A percentile compares a stretch with the other conserved stretches of the same genome.
These are phyloP conservation scores for Conopomorpha cramerella DNA, from an alignment of 1,140 invertebrate species.

Conservation along the genomic window DNA sequence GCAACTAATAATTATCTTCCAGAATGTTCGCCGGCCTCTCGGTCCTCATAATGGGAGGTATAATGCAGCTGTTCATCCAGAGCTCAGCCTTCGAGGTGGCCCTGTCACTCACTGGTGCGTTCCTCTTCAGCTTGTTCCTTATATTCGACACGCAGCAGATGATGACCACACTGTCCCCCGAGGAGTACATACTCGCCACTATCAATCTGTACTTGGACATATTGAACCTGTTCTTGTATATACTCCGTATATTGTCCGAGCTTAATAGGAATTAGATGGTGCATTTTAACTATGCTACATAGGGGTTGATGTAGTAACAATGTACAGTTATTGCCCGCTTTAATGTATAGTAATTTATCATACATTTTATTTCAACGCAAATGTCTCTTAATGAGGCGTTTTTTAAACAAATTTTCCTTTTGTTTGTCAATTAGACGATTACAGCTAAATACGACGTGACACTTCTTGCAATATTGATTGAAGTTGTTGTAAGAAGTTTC, in stretches of 20 bases:
- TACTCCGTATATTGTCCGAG: constrained; percentile 72
- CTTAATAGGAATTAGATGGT: constrained; percentile 42
- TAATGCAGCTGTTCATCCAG: constrained; percentile 76
- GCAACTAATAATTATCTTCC: constrained; percentile 14
- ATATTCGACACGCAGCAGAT: constrained; percentile 95
- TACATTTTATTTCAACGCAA: too few species aligned
- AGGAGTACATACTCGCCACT: constrained; percentile 95
- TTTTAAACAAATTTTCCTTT: too few species aligned
- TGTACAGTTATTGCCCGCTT: too few species aligned
- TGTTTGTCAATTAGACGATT: too few species aligned
- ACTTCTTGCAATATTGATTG: too few species aligned
- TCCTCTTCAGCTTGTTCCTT: constrained; percentile 82
- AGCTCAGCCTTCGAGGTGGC: constrained; percentile 69
- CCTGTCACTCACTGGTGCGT: constrained; percentile 72
- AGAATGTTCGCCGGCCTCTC: constrained; percentile 74
- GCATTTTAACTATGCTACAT: too few species aligned
- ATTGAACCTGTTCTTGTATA: constrained; percentile 83
- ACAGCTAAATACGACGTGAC: too few species aligned
- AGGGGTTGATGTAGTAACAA: too few species aligned
- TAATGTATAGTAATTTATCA: too few species aligned
- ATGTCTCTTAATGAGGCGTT: too few species aligned
- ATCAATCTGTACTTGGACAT: constrained; percentile 88
- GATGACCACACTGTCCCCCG: constrained; percentile 90
- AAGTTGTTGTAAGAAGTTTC: too few species aligned
- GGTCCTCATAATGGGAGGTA: constrained; percentile 71